A percentile compares a stretch with the other conserved stretches of the same genome.
Evolutionary conservation across 1,140 invertebrate species (phyloP).

Genomic region (Nebria ingens): DNA sequence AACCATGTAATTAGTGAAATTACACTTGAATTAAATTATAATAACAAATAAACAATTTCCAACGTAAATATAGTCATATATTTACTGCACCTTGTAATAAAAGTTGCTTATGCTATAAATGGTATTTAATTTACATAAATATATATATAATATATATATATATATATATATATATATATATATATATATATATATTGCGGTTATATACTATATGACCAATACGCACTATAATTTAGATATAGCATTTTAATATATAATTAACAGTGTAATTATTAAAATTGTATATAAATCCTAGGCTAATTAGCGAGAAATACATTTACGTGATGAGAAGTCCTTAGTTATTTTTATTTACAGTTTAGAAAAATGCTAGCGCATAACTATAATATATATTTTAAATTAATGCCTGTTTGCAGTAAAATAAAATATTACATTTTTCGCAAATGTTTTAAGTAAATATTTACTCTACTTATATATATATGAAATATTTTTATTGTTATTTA

Average conservation of each 20-base stretch:
- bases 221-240: background rate
- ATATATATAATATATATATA: too few relatives aligned
- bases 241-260: background rate
- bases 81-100: background rate
- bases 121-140: background rate
- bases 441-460: too few relatives aligned
- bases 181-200: background rate
- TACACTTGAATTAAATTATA: conserved; percentile 3
- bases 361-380: background rate
- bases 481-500: too few relatives aligned
- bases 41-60: background rate
- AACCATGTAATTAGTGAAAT: too few relatives aligned
- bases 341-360: too few relatives aligned
- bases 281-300: background rate
- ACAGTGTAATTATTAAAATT: background rate
- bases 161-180: background rate
- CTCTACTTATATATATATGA: too few relatives aligned
- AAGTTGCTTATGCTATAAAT: background rate
- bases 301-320: background rate
- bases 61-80: background rate
- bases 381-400: background rate
- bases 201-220: background rate
- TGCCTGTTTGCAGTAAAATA: background rate
- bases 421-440: too few relatives aligned
- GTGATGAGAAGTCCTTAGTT: background rate